Evolutionary conservation across 2,113 vertebrate genomes (phyloP), one percentile per base, ranked within the genome.

Genomic region (Aspiorhynchus laticeps): DNA sequence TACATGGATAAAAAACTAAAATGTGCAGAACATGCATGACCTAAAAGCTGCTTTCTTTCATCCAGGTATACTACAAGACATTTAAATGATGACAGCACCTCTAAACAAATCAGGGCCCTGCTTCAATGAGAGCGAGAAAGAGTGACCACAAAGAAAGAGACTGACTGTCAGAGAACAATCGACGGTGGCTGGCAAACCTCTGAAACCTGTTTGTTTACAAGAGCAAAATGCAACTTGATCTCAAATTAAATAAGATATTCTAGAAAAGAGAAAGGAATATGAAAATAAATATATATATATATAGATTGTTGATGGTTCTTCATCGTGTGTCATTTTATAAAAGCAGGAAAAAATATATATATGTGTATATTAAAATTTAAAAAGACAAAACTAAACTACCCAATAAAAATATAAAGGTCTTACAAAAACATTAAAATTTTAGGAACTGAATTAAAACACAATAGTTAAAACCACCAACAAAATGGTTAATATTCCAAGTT

Each of bases 71-170:
- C 97, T 80, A 98, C 97, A 24, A 93, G 96, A 84, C 97, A 98
- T 94, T 95, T 98, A 92, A 96, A 97, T 1, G 97, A 98, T 0
- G 97, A 98, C 93, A 97, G 96, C 96, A 97, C 97, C 53, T 98
- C 97, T 87, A 98, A 98, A 95, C 97, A 98, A 96, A 96, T 98
- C 94, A 94, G 97, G 90, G 96, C 97, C 88, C 94, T 98, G 89
- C 96, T 98, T 90, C 97, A 98, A 92, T 98, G 95, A 98, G 84
- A 86, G 79, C 38, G 73, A 85, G 53, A 89, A 74, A 59, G 79
- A 77, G 76, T 85, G 87, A 88, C 69, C 85, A 88, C 82, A 88
- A 78, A 46, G 76, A 77, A 77, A 41, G 87, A 41, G 46, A 48
- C 33, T 33, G 75, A 88, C 8, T 87, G 88, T 80, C 0, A 89